Conservation (phyloP, 2,888 invertebrate species). For the Lochmaea crataegi region DNA sequence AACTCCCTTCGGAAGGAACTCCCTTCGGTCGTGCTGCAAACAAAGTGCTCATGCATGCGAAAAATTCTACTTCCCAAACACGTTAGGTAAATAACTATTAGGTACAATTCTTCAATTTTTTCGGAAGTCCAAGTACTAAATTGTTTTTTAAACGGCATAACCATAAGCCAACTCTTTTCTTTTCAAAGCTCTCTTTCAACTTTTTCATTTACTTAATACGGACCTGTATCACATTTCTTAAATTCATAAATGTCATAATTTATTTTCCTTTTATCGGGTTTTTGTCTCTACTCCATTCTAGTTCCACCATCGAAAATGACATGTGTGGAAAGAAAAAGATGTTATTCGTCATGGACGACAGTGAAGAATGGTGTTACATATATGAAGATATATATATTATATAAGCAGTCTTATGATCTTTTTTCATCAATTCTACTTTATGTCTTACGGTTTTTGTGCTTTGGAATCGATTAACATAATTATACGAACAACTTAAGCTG, state of each 20-base stretch:
- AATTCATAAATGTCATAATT: slow-evolving; percentile 32
- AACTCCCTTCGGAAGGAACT: too few relatives aligned
- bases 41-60: too few relatives aligned
- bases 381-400: background rate
- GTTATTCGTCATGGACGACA: slow-evolving; percentile 18
- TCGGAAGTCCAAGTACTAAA: too few relatives aligned
- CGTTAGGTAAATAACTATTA: too few relatives aligned
- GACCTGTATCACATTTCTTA: background rate
- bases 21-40: too few relatives aligned
- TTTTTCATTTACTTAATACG: too few relatives aligned
- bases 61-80: too few relatives aligned
- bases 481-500: background rate
- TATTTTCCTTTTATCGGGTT: slow-evolving; percentile 33
- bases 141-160: too few relatives aligned
- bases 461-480: background rate
- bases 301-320: slow-evolving; percentile 22
- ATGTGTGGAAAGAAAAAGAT: slow-evolving; percentile 30
- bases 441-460: background rate
- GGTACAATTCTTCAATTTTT: too few relatives aligned
- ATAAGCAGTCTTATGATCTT: background rate
- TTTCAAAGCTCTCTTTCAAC: too few relatives aligned
- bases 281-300: slow-evolving; percentile 23
- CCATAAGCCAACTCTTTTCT: too few relatives aligned
- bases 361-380: slow-evolving; percentile 13
- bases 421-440: background rate